Conservation (phyloP, 2,797 vertebrate species). For the Eulemur rubriventer region DNA sequence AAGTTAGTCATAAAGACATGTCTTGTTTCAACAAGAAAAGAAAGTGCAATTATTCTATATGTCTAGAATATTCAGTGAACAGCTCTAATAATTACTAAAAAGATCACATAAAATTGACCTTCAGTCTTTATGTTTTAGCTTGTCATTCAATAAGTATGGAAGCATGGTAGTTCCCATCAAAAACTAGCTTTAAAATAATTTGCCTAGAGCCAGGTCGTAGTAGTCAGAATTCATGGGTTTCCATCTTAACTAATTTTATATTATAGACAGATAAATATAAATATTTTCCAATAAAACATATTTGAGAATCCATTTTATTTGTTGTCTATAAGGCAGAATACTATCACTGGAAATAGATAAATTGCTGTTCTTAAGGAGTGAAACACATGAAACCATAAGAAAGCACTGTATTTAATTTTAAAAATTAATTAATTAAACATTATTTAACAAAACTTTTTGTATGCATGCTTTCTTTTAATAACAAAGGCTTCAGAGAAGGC, state of each 20-base stretch:
- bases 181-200: background rate
- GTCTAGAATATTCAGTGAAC: background rate
- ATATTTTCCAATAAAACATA: background rate
- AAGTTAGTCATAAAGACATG: background rate
- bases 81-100: background rate
- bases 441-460: background rate
- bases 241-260: background rate
- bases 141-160: background rate
- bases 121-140: conserved; percentile 10
- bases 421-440: background rate
- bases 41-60: background rate
- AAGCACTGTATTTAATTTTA: background rate
- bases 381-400: background rate
- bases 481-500: background rate
- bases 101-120: background rate
- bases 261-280: background rate
- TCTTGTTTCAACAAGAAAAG: background rate
- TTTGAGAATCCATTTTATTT: background rate
- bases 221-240: background rate
- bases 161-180: background rate
- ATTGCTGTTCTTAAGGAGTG: background rate
- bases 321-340: background rate
- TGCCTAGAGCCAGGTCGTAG: background rate
- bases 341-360: background rate
- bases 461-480: background rate